phyloP scores from a whole-genome alignment of 1,140 invertebrate genomes.

The Drosophila busckii region DNA sequence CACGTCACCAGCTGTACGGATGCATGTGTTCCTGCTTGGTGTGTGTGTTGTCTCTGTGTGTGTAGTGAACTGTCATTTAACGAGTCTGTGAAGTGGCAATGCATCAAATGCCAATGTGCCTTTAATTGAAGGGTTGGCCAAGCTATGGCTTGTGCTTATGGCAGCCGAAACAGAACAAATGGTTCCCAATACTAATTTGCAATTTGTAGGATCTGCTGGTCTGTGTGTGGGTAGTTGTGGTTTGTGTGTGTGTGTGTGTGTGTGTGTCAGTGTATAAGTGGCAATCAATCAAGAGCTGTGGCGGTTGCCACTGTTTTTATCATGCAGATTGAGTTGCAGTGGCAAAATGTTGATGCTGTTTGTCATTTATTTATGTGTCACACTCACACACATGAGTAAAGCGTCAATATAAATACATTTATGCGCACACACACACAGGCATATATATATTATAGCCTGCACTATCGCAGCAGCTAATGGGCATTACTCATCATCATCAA shows the following conservation, averaged over 20 bases:
- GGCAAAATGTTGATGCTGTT: not conserved
- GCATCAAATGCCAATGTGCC: constrained; percentile 13
- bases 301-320: too few species aligned
- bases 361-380: not conserved
- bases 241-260: not conserved
- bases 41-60: too few species aligned
- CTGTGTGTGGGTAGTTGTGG: not conserved
- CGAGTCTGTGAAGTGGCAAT: too few species aligned
- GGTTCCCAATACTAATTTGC: too few species aligned
- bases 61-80: too few species aligned
- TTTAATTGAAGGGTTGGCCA: constrained; percentile 25
- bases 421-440: not conserved
- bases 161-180: too few species aligned
- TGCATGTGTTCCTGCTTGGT: too few species aligned
- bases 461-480: constrained; percentile 7
- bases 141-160: too few species aligned
- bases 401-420: not conserved
- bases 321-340: constrained; percentile 1
- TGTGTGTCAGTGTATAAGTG: not conserved
- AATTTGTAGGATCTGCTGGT: too few species aligned
- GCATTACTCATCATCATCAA: constrained; percentile 21
- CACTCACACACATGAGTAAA: too few species aligned
- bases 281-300: not conserved
- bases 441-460: constrained; percentile 5
- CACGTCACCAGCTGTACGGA: too few species aligned